Evolutionary conservation across 2,797 vertebrate species (phyloP).

Genomic region (Eulemur rubriventer): DNA sequence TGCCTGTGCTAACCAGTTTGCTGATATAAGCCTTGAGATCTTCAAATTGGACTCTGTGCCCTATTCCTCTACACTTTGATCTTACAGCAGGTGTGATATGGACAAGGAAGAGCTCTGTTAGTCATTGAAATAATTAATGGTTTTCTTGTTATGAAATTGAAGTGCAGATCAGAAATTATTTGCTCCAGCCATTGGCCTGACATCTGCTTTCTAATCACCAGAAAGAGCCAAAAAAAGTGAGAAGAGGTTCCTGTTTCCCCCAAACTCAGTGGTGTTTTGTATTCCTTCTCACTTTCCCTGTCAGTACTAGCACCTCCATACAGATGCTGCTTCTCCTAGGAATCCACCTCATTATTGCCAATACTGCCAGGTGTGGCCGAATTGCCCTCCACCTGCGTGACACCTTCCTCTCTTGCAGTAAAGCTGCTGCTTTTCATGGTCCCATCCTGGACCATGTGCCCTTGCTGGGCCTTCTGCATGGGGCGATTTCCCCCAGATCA

Average conservation of each 20-base stretch:
- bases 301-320: neutral
- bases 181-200: neutral
- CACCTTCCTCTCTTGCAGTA: neutral
- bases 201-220: constrained; percentile 23
- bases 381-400: neutral
- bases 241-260: neutral
- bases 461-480: neutral
- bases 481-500: neutral
- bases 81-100: neutral
- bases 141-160: neutral
- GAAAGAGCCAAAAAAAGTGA: neutral
- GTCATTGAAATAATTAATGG: neutral
- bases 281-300: neutral
- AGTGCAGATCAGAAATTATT: neutral
- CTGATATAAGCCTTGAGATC: neutral
- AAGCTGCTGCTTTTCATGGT: neutral
- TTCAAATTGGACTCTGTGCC: neutral
- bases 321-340: neutral
- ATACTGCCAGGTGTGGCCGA: neutral
- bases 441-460: neutral
- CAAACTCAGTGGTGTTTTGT: neutral
- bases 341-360: neutral
- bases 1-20: neutral
- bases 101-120: neutral
- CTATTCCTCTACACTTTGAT: neutral